These are phyloP conservation scores for Trigoniulus corallinus DNA, from an alignment of 1,140 invertebrate genomes.

Conservation along the genomic window DNA sequence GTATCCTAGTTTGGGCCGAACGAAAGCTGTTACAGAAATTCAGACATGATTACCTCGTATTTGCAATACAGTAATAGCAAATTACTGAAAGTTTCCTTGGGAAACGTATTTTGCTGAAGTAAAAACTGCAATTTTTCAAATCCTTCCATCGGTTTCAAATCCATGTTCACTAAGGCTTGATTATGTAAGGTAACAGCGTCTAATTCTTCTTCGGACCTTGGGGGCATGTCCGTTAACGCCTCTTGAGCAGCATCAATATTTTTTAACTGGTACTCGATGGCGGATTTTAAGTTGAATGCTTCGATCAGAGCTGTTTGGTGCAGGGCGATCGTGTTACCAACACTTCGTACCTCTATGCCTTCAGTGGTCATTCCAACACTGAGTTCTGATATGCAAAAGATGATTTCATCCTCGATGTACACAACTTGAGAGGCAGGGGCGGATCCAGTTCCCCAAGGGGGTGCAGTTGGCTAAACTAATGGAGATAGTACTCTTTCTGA, in stretches of 20 bases:
- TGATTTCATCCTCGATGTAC: too few relatives aligned
- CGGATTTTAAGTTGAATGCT: slow-evolving; percentile 96
- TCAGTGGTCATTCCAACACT: slow-evolving; percentile 97
- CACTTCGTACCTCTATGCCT: slow-evolving; percentile 87
- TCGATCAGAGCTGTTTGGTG: slow-evolving; percentile 95
- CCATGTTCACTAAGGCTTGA: slow-evolving; percentile 89
- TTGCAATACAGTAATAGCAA: slow-evolving; percentile 88
- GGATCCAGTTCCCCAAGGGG: too few relatives aligned
- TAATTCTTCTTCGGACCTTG: slow-evolving; percentile 82
- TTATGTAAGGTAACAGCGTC: slow-evolving; percentile 98
- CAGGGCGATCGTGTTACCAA: slow-evolving; percentile 89
- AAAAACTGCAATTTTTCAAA: slow-evolving; percentile 97
- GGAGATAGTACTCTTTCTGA: too few relatives aligned
- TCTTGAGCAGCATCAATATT: slow-evolving; percentile 84
- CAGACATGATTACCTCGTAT: too few relatives aligned
- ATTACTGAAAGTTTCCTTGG: slow-evolving; percentile 95
- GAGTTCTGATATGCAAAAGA: slow-evolving; percentile 49
- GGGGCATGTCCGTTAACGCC: slow-evolving; percentile 94
- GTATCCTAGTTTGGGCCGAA: too few relatives aligned
- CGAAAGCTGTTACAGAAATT: too few relatives aligned
- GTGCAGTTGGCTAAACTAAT: too few relatives aligned
- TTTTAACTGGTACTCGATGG: slow-evolving; percentile 93
- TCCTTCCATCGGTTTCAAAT: slow-evolving; percentile 71
- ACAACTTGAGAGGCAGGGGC: too few relatives aligned
- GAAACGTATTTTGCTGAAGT: slow-evolving; percentile 69